These are phyloP conservation scores for Sorex fumeus DNA, from an alignment of 2,113 vertebrate genomes.

Conservation along the genomic window DNA sequence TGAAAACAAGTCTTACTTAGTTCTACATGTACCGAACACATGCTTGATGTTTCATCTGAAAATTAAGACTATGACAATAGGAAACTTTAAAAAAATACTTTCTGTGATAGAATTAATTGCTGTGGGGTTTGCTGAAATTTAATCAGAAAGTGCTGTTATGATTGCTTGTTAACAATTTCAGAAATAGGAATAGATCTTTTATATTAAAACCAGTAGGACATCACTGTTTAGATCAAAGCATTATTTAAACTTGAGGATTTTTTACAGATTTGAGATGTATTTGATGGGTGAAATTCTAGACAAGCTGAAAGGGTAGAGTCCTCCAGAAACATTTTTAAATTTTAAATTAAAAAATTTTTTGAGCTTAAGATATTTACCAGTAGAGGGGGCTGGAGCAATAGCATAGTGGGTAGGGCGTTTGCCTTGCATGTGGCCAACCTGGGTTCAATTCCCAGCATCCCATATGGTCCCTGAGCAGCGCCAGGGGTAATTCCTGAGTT, in stretches of 20 bases:
- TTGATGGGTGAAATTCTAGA: constrained; percentile 28
- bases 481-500: too few relatives aligned
- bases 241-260: background rate
- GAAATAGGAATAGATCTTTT: background rate
- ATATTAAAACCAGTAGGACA: background rate
- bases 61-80: constrained; percentile 23
- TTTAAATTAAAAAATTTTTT: background rate
- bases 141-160: constrained; percentile 23
- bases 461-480: too few relatives aligned
- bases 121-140: constrained; percentile 41
- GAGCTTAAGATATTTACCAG: constrained; percentile 14
- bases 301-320: background rate
- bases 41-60: background rate
- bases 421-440: too few relatives aligned
- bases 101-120: background rate
- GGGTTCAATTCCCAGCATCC: too few relatives aligned
- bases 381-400: too few relatives aligned
- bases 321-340: background rate
- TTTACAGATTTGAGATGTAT: background rate
- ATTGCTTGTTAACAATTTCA: background rate
- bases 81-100: background rate
- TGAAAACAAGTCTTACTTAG: constrained; percentile 11
- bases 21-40: background rate
- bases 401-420: too few relatives aligned
- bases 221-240: background rate